phyloP scores from a whole-genome alignment of 1,140 invertebrate genomes.

The Gonioctena quinquepunctata region DNA sequence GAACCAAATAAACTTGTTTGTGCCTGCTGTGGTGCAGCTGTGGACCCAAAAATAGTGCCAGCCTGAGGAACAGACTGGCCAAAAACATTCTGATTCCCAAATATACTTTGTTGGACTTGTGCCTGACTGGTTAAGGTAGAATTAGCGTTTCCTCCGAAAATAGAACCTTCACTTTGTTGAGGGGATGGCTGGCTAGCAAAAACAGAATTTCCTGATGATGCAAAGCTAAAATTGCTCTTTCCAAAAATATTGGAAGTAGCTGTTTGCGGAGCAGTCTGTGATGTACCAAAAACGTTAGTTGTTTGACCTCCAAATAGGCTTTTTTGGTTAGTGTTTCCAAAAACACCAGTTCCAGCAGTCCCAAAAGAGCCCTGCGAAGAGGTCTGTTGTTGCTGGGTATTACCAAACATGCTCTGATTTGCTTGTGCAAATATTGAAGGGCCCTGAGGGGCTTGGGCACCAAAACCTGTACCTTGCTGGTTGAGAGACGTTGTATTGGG shows the following conservation, averaged over 20 bases:
- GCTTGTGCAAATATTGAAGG: slow-evolving; percentile 28
- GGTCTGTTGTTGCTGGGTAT: slow-evolving; percentile 11
- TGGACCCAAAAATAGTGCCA: not conserved
- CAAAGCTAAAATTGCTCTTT: not conserved
- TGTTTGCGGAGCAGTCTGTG: not conserved
- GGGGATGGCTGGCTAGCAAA: slow-evolving; percentile 4
- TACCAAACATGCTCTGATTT: slow-evolving; percentile 30
- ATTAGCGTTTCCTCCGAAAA: slow-evolving; percentile 5
- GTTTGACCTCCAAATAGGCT: not conserved
- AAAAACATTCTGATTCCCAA: not conserved
- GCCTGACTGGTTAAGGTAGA: not conserved
- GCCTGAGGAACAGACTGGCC: not conserved
- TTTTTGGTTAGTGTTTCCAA: slow-evolving; percentile 2
- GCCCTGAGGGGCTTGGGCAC: slow-evolving; percentile 1
- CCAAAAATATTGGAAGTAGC: slow-evolving; percentile 3
- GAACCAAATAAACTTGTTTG: not conserved
- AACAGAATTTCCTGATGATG: not conserved
- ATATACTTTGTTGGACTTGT: slow-evolving; percentile 2
- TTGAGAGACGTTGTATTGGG: slow-evolving; percentile 6
- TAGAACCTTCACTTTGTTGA: not conserved
- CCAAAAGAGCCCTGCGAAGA: slow-evolving; percentile 14
- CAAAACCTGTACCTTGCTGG: slow-evolving; percentile 1
- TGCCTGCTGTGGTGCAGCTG: not conserved
- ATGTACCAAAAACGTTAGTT: not conserved
- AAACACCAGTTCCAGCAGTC: not conserved